Evolutionary conservation across 2,113 vertebrate species (phyloP), one percentile per base, ranked within the genome.

Genomic region (Oncorhynchus keta): DNA sequence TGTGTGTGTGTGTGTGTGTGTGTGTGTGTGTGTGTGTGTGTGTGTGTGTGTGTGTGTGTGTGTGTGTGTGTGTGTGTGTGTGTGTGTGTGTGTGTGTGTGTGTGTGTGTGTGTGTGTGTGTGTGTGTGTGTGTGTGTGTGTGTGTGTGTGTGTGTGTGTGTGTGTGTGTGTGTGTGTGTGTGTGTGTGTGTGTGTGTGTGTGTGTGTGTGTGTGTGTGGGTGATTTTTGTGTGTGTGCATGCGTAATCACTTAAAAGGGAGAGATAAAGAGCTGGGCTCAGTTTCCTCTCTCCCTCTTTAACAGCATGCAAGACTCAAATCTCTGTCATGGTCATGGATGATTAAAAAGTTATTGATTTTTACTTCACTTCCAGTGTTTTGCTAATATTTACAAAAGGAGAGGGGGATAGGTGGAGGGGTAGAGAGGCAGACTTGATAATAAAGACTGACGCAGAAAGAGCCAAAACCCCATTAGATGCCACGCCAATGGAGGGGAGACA

Each of bases 221-320:
- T 90, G 28, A 39, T 16, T 76, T 39, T 59, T 49, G 75, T 73
- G 35, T 65, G 22, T 48, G 39, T 64, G 13, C 20, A 55, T 67
- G n/a, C 35, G 2, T 14, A 11, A 14, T 62, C 59, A 62, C 59
- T 62, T 62, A n/a, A 4, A 62, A n/a, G n/a, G 18, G n/a, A 62
- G 51, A 16, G 14, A 62, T 24, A 22, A n/a, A 49, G 1, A 69
- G 28, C 20, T 32, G 26, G 73, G 2, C 7, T 49, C 9, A 22
- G 14, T 48, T 64, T 9, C 22, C 26, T 30, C 26, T 67, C 22
- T 48, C 24, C 22, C 55, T 57, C 55, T 57, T 61, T 61, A 30
- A 30, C 24, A 11, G 8, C 45, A 67, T 6, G 18, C 55, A 20
- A 1, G n/a, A 24, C 28, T 59, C 2, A 8, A 73, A 18, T 18